Conservation (phyloP, 2,888 invertebrate genomes). For the Dryobotodes eremita region DNA sequence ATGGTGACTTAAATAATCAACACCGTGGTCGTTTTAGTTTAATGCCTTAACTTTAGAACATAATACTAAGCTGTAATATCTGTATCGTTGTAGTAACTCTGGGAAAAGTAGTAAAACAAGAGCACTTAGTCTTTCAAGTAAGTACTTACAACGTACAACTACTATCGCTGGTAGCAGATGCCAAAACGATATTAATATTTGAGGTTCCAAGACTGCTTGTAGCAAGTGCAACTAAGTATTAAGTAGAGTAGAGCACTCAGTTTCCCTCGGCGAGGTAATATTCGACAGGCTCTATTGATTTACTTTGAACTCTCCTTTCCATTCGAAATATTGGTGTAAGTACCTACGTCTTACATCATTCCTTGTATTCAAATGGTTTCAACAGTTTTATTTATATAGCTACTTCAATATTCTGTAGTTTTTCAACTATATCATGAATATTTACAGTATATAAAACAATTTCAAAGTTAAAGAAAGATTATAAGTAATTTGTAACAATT, state of each 20-base stretch:
- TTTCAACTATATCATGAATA: not conserved
- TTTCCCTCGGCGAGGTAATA: slow-evolving; percentile 24
- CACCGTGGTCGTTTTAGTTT: slow-evolving; percentile 8
- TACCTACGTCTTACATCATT: not conserved
- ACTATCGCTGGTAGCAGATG: slow-evolving; percentile 52
- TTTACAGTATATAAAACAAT: not conserved
- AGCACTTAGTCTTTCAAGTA: slow-evolving; percentile 42
- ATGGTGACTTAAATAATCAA: slow-evolving; percentile 33
- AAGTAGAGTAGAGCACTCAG: slow-evolving; percentile 42
- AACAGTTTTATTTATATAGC: not conserved
- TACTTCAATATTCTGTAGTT: not conserved
- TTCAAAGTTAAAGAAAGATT: not conserved
- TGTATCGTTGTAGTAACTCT: not conserved
- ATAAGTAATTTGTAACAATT: not conserved
- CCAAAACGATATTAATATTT: slow-evolving; percentile 58
- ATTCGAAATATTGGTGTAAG: not conserved
- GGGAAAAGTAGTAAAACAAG: slow-evolving; percentile 37
- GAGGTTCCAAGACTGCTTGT: slow-evolving; percentile 37
- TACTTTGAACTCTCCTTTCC: slow-evolving; percentile 16
- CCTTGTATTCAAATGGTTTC: not conserved
- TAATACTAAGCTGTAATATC: slow-evolving; percentile 19
- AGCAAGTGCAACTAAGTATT: slow-evolving; percentile 48
- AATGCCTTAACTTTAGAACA: slow-evolving; percentile 21
- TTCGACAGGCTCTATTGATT: slow-evolving; percentile 25
- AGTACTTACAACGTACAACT: slow-evolving; percentile 39